A percentile compares a stretch with the other conserved stretches of the same genome.
phyloP scores from a whole-genome alignment of 1,140 invertebrate genomes.

The Coboldia fuscipes region DNA sequence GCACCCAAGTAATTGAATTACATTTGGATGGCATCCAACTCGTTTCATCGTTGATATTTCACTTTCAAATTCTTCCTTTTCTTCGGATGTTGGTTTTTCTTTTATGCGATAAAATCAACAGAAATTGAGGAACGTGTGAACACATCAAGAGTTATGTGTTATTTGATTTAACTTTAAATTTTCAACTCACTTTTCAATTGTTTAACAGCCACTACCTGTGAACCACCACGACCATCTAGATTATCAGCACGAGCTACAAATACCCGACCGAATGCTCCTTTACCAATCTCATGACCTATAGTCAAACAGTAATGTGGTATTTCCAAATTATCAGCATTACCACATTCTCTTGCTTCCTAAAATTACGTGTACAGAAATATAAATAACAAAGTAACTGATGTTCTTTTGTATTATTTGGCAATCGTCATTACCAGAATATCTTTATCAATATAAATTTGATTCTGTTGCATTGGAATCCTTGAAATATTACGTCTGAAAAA shows the following conservation, averaged over 20 bases:
- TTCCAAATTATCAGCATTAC: slow-evolving; percentile 12
- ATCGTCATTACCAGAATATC: too few relatives aligned
- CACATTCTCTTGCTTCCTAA: background rate
- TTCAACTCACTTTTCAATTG: slow-evolving; percentile 33
- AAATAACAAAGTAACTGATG: too few relatives aligned
- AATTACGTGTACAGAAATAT: too few relatives aligned
- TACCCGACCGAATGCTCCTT: slow-evolving; percentile 53
- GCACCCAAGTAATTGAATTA: slow-evolving; percentile 57
- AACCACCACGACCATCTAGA: slow-evolving; percentile 24
- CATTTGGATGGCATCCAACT: slow-evolving; percentile 51
- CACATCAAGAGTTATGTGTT: too few relatives aligned
- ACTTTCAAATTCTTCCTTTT: slow-evolving; percentile 38
- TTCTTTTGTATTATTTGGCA: too few relatives aligned
- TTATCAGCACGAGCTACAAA: slow-evolving; percentile 31
- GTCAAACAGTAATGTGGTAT: slow-evolving; percentile 11
- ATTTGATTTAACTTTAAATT: too few relatives aligned
- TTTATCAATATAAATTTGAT: too few relatives aligned
- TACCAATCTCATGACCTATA: slow-evolving; percentile 34
- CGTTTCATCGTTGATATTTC: slow-evolving; percentile 65
- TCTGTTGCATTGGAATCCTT: too few relatives aligned
- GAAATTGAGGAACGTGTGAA: too few relatives aligned
- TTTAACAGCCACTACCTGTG: slow-evolving; percentile 44
- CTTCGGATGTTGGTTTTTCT: slow-evolving; percentile 29
- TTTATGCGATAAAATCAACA: too few relatives aligned
- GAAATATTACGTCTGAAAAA: too few relatives aligned